phyloP scores from a whole-genome alignment of 2,888 invertebrate genomes.

The Tinea pellionella region DNA sequence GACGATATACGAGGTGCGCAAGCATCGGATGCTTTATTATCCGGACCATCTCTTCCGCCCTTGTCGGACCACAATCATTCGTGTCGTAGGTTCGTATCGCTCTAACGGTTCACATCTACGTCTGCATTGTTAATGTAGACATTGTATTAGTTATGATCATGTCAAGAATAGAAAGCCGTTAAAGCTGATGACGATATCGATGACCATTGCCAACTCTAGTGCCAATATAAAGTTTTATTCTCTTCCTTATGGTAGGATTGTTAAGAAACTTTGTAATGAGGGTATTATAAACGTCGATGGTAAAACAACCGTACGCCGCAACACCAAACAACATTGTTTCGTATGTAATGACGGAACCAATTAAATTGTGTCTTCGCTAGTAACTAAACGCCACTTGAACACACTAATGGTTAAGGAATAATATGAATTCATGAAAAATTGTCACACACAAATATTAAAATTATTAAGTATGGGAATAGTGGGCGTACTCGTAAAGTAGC shows the following conservation, averaged over 20 bases:
- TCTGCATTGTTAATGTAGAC: constrained; percentile 64
- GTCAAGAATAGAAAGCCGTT: constrained; percentile 30
- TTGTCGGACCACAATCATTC: constrained; percentile 56
- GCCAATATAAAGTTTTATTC: constrained; percentile 11
- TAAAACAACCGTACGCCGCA: background rate
- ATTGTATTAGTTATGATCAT: constrained; percentile 57
- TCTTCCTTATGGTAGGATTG: constrained; percentile 9
- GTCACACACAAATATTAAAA: background rate
- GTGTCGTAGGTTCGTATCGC: constrained; percentile 33
- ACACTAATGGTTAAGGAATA: background rate
- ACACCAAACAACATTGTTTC: background rate
- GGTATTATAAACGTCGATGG: background rate
- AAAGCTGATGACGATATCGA: constrained; percentile 7
- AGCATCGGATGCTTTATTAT: constrained; percentile 60
- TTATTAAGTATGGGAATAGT: background rate
- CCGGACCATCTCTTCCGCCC: constrained; percentile 64
- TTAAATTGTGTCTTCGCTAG: background rate
- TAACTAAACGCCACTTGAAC: background rate
- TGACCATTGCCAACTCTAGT: constrained; percentile 7
- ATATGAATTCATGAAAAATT: background rate
- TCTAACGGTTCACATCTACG: constrained; percentile 30
- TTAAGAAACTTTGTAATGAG: background rate
- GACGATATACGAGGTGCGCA: constrained; percentile 19
- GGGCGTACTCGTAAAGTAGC: constrained; percentile 11
- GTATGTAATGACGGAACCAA: background rate